Evolutionary conservation across 2,113 vertebrate genomes (phyloP).

Genomic region (Phoenicopterus ruber): DNA sequence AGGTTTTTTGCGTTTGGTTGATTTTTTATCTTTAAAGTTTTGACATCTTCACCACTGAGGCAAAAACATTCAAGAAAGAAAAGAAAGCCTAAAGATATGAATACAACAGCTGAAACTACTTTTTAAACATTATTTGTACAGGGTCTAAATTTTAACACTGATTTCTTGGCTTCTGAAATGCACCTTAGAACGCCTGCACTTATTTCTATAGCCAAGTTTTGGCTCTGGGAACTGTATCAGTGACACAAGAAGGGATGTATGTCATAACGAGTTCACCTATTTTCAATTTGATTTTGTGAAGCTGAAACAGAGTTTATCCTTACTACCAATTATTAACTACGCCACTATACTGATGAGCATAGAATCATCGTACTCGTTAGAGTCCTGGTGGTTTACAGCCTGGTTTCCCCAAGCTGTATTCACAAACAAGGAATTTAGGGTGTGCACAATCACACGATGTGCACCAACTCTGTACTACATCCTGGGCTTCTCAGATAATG

Average conservation of each 20-base stretch:
- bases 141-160: background rate
- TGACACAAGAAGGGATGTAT: background rate
- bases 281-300: background rate
- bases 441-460: background rate
- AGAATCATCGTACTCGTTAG: background rate
- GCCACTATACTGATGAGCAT: background rate
- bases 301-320: background rate
- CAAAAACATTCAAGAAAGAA: background rate
- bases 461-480: background rate
- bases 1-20: background rate
- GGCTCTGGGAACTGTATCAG: background rate
- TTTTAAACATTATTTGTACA: background rate
- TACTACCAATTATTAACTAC: background rate
- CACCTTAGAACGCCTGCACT: background rate
- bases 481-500: background rate
- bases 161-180: background rate
- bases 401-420: background rate
- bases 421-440: background rate
- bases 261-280: accelerated
- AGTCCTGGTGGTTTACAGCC: background rate
- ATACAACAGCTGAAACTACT: background rate
- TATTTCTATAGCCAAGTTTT: background rate
- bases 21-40: background rate
- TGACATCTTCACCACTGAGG: background rate
- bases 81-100: background rate